These are phyloP conservation scores for Triplophysa tibetana DNA, from an alignment of 2,113 vertebrate species.

Conservation along the genomic window DNA sequence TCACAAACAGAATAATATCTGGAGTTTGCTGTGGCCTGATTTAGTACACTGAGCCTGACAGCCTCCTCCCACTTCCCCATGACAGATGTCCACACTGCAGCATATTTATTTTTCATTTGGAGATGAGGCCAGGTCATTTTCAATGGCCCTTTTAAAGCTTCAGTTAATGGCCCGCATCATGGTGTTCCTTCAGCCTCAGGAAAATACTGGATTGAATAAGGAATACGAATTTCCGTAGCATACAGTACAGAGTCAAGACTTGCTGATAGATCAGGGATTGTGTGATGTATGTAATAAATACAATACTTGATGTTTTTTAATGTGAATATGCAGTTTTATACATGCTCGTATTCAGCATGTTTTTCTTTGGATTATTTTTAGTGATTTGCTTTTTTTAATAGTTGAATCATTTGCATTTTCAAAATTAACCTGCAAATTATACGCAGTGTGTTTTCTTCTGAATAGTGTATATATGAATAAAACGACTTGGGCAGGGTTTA, in stretches of 20 bases:
- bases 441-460: not conserved
- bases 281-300: slow-evolving; percentile 5
- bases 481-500: too few relatives aligned
- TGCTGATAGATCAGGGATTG: not conserved
- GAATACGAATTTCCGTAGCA: not conserved
- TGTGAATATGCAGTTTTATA: not conserved
- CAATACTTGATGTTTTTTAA: not conserved
- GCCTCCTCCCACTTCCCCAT: slow-evolving; percentile 38
- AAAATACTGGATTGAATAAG: slow-evolving; percentile 13
- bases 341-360: not conserved
- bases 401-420: not conserved
- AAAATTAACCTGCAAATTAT: not conserved
- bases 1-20: slow-evolving; percentile 18
- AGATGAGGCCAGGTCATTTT: slow-evolving; percentile 43
- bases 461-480: too few relatives aligned
- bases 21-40: slow-evolving; percentile 32
- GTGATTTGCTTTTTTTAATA: not conserved
- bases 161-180: slow-evolving; percentile 49
- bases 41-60: slow-evolving; percentile 23
- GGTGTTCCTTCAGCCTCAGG: slow-evolving; percentile 21
- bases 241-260: not conserved
- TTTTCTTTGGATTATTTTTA: not conserved
- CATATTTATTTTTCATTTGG: slow-evolving; percentile 42
- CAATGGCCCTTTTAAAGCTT: slow-evolving; percentile 43
- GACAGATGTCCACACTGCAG: slow-evolving; percentile 39